Evolutionary conservation across 2,113 vertebrate species (phyloP).

Genomic region (Gavia stellata): DNA sequence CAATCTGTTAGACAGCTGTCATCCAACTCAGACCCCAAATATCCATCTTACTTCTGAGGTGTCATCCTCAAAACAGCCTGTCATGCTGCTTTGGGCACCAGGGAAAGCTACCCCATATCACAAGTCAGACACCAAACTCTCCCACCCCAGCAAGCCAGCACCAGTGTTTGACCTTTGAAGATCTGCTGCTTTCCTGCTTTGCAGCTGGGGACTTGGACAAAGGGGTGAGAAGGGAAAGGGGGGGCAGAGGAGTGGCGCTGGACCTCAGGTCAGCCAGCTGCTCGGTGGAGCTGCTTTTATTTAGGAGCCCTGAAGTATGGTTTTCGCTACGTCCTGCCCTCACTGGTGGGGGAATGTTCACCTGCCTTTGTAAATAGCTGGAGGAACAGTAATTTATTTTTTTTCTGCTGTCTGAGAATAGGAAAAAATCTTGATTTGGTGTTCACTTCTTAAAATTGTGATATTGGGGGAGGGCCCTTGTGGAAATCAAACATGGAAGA

Average conservation of each 20-base stretch:
- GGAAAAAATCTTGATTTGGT: neutral
- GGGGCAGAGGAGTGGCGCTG: neutral
- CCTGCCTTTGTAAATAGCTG: neutral
- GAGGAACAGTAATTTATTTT: neutral
- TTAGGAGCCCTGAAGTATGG: neutral
- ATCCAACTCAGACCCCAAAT: neutral
- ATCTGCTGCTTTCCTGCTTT: neutral
- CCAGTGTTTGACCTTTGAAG: neutral
- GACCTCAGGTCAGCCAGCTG: neutral
- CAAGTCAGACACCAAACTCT: neutral
- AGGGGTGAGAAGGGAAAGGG: neutral
- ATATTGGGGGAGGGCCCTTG: neutral
- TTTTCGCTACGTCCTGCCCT: neutral
- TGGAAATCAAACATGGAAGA: neutral
- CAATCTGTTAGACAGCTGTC: constrained; percentile 12
- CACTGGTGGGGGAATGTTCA: neutral
- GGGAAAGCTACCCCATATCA: neutral
- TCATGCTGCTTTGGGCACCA: neutral
- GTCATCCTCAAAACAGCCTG: neutral
- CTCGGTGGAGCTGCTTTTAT: neutral
- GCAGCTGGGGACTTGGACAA: neutral
- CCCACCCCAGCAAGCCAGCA: neutral
- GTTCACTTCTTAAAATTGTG: neutral
- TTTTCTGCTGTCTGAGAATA: neutral
- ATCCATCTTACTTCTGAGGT: constrained; percentile 13